phyloP scores from a whole-genome alignment of 1,140 invertebrate species.

The Diuraphis noxia region DNA sequence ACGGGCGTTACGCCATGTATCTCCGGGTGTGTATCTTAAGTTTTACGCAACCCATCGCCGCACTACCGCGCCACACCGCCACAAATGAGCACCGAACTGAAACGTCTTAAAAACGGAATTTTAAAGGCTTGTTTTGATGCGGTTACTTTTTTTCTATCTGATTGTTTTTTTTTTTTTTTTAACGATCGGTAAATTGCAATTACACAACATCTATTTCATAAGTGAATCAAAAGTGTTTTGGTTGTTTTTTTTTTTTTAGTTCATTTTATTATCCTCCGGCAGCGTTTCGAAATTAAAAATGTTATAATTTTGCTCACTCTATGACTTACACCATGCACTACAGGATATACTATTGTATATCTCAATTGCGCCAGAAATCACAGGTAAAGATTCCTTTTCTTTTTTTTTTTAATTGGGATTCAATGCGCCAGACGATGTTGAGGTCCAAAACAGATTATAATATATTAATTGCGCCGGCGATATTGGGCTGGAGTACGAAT shows the following conservation, averaged over 20 bases:
- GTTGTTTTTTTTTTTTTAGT: neutral
- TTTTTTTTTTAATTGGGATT: too few relatives aligned
- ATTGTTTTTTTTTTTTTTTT: neutral
- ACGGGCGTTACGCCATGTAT: constrained; percentile 30
- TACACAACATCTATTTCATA: constrained; percentile 22
- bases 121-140: constrained; percentile 40
- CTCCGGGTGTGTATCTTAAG: neutral
- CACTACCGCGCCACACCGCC: neutral
- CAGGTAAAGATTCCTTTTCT: too few relatives aligned
- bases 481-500: too few relatives aligned
- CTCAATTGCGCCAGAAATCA: too few relatives aligned
- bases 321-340: neutral
- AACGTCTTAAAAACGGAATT: constrained; percentile 47
- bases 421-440: too few relatives aligned
- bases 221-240: constrained; percentile 13
- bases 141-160: constrained; percentile 9
- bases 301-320: neutral
- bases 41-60: constrained; percentile 21
- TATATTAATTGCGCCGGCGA: too few relatives aligned
- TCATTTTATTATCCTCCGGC: neutral
- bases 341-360: too few relatives aligned
- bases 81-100: constrained; percentile 39
- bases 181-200: neutral
- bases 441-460: too few relatives aligned
- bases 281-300: constrained; percentile 20